A percentile compares a stretch with the other conserved stretches of the same genome.
These are phyloP conservation scores for Drosophila mimetica DNA, from an alignment of 2,888 invertebrate genomes.

Conservation along the genomic window DNA sequence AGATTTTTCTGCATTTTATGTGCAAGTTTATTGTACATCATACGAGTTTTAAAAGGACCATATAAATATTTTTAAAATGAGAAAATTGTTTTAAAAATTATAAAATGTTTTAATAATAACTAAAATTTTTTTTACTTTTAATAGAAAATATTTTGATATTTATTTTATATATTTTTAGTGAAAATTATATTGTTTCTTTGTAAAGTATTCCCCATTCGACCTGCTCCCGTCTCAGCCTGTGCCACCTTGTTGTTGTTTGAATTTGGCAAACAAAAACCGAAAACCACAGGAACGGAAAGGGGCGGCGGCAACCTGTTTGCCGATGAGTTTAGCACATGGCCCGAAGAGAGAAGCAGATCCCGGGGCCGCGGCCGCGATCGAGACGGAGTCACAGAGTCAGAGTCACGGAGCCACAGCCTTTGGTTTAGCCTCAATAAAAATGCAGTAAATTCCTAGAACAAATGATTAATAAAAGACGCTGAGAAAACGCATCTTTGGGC, in stretches of 20 bases:
- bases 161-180: no score
- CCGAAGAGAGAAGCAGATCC: conserved; percentile 40
- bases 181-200: no score
- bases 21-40: no score
- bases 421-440: conserved; percentile 78
- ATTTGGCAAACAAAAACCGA: conserved; percentile 71
- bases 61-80: no score
- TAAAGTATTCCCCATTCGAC: conserved; percentile 22
- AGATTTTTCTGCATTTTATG: no score
- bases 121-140: no score
- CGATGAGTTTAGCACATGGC: conserved; percentile 74
- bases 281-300: conserved; percentile 7
- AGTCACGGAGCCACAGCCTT: conserved; percentile 47
- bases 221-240: background rate
- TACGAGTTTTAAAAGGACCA: no score
- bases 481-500: conserved; percentile 39
- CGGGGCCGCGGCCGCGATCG: conserved; percentile 17
- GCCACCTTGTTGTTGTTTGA: conserved; percentile 70
- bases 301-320: conserved; percentile 66
- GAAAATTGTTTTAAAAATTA: no score
- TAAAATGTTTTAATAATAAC: no score
- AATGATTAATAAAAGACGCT: conserved; percentile 74
- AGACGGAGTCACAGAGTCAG: conserved; percentile 14
- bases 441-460: conserved; percentile 78
- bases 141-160: no score